Base-by-base conservation (phyloP, 1,140 invertebrate genomes). In the Cyclargus thomasi region DNA sequence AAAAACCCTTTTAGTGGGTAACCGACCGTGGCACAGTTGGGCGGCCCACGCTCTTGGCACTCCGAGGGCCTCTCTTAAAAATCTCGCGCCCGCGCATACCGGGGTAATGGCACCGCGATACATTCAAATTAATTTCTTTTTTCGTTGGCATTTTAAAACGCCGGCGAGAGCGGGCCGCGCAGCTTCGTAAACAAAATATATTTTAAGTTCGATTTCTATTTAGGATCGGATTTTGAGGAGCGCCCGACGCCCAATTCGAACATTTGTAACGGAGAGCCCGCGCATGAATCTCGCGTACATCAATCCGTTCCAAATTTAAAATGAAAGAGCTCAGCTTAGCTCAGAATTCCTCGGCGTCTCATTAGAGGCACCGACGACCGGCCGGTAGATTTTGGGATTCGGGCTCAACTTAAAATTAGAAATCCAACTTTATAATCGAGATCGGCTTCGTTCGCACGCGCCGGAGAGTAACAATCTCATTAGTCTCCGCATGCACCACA, bases 281-380 rank as follows among this genome's bases (percentile, higher is more conserved):
- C 17, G 10, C 18, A 17, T 59, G 3, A 8, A 20, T 20, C 17
- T 59, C 10, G 17, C 16, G 53, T 20, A 59, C 10, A 59, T 20
- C 55, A 20, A 59, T 59, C 55, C 55, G 39, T 59, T 59, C 55
- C 79, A 86, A 86, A 90, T 87, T 88, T 90, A 87, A 86, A 85
- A 86, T 90, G 82, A 81, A 87, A 87, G 80, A 88, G 81, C 88
- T 87, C 80, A 79, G 81, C 82, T 82, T 75, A 64, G 73, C 77
- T 70, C 74, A 81, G 86, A 87, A 88, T 88, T 81, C 82, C 78
- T 78, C 85, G 84, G 86, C 86, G 86, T 83, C 86, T 88, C 86
- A 86, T 88, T 88, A 88, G 82, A 86, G 77, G 79, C 75, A 83
- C 82, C 79, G 72, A 77, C 73, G 74, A 35, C 29, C 29, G 29